Evolutionary conservation across 2,888 invertebrate species (phyloP).

Genomic region (Thysanoteuthis rhombus): DNA sequence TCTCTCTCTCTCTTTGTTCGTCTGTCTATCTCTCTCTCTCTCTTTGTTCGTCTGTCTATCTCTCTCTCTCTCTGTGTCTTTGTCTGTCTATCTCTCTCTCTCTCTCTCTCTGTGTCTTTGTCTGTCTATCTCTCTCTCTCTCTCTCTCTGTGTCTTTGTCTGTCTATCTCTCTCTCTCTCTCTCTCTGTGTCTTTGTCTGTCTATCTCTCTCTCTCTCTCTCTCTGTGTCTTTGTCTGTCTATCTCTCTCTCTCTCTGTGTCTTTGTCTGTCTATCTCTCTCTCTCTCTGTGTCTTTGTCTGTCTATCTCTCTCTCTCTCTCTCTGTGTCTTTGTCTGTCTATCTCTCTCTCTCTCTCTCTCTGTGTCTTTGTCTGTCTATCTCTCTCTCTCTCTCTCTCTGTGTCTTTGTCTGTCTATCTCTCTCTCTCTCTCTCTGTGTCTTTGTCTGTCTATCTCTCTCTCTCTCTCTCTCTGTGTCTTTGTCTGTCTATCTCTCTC

Average conservation of each 20-base stretch:
- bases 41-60: no score
- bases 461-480: background rate
- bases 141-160: no score
- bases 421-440: background rate
- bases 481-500: accelerated
- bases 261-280: background rate
- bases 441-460: no score
- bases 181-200: no score
- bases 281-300: no score
- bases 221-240: background rate
- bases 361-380: background rate
- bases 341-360: background rate
- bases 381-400: accelerated
- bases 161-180: background rate
- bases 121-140: background rate
- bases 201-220: no score
- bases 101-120: background rate
- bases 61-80: background rate
- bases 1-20: no score
- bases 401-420: background rate
- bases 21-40: background rate
- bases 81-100: background rate
- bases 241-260: background rate
- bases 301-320: no score
- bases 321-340: accelerated